A percentile compares a stretch with the other conserved stretches of the same genome.
phyloP scores from a whole-genome alignment of 2,888 invertebrate genomes.

The Koerneria pararmatus region DNA sequence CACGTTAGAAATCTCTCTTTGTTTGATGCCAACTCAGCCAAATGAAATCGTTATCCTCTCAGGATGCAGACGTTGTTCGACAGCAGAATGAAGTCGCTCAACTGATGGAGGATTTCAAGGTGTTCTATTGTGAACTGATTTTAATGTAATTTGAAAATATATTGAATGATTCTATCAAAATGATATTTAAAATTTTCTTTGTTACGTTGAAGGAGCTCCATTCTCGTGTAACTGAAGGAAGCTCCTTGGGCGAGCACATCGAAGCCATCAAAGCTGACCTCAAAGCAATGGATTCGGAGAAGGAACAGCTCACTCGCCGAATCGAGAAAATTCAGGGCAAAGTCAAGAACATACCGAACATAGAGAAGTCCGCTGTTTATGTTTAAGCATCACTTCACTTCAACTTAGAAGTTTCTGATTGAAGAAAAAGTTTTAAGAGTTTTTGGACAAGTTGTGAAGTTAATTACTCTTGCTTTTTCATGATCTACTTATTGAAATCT shows the following conservation, averaged over 20 bases:
- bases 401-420: too few relatives aligned
- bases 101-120: constrained; percentile 77
- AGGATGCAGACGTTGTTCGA: constrained; percentile 73
- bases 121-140: too few relatives aligned
- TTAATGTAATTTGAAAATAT: too few relatives aligned
- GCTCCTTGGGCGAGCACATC: constrained; percentile 68
- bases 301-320: constrained; percentile 72
- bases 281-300: constrained; percentile 71
- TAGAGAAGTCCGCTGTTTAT: constrained; percentile 36
- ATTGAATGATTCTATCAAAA: too few relatives aligned
- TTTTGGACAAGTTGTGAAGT: too few relatives aligned
- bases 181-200: constrained; percentile 1
- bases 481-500: too few relatives aligned
- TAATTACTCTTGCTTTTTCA: too few relatives aligned
- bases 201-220: constrained; percentile 49
- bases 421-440: too few relatives aligned
- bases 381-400: too few relatives aligned
- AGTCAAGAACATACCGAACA: constrained; percentile 41
- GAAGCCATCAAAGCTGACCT: constrained; percentile 79
- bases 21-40: too few relatives aligned
- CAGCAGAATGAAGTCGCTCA: constrained; percentile 71
- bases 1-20: too few relatives aligned
- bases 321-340: constrained; percentile 65
- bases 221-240: constrained; percentile 35
- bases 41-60: constrained; percentile 70